These are phyloP conservation scores for Xiphophorus birchmanni DNA, from an alignment of 2,797 vertebrate species.

Conservation along the genomic window DNA sequence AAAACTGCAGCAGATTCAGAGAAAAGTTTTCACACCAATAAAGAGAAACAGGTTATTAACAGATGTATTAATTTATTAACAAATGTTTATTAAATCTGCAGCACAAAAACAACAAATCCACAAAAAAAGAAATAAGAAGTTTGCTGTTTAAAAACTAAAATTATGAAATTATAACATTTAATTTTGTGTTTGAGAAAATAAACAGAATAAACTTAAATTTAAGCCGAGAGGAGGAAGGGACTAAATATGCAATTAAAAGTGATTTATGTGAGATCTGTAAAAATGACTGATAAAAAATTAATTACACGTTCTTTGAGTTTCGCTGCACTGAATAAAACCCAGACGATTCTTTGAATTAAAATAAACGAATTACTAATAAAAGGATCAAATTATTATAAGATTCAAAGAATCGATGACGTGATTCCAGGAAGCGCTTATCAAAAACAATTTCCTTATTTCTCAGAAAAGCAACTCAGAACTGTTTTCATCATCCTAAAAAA, in stretches of 20 bases:
- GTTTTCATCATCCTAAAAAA: not conserved
- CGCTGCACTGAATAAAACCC: not conserved
- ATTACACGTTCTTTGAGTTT: not conserved
- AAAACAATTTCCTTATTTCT: not conserved
- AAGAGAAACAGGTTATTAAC: too few species aligned
- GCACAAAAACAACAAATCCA: not conserved
- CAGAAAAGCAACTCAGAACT: not conserved
- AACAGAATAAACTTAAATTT: not conserved
- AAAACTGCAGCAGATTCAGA: not conserved
- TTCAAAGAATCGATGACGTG: not conserved
- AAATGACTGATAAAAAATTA: not conserved
- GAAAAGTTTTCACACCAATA: too few species aligned
- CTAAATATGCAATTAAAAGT: not conserved
- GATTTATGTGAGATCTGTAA: not conserved
- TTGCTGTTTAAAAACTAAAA: not conserved
- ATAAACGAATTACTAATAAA: not conserved
- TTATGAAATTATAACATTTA: not conserved
- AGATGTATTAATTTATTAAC: too few species aligned
- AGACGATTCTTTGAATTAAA: not conserved
- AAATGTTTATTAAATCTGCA: too few species aligned
- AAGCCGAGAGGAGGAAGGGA: not conserved
- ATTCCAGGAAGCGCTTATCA: not conserved
- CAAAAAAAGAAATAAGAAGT: not conserved
- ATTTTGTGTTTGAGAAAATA: not conserved
- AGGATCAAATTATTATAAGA: not conserved